Evolutionary conservation across 2,797 vertebrate species (phyloP), one percentile per base, ranked within the genome.

Genomic region (Sandelia bainsii): DNA sequence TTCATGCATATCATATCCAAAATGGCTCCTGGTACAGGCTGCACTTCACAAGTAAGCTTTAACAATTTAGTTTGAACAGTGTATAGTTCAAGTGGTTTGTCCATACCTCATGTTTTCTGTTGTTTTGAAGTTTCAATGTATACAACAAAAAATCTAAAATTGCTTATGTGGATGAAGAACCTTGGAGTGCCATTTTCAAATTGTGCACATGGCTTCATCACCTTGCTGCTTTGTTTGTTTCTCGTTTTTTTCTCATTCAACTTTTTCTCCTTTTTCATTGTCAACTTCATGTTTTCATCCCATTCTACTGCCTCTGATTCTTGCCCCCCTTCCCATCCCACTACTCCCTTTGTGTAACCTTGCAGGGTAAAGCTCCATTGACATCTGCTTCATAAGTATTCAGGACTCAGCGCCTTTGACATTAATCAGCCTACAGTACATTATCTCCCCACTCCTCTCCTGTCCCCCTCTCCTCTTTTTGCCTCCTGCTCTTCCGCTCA

Each of bases 381-480:
- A 92, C 92, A 91, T 90, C 86, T 91, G 88, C 90, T 92, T 92
- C 91, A 92, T 92, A 92, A 90, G 92, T 92, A 93, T 93, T 93
- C 92, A 92, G 89, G 86, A 88, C 87, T 90, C 86, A 87, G 86
- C 73, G 89, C 88, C 89, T 91, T 91, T 91, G 86, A 92, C 91
- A 91, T 92, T 92, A 89, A 93, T 93, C 91, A 93, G 90, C 87
- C 88, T 89, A 87, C 85, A 87, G 89, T 91, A 91, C 89, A 94
- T 93, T 91, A 93, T 93, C 92, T 90, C 67, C 72, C 68, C 85
- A 71, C 83, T 72, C 76, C 80, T 88, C 87, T 84, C 74, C 22
- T 65, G 64, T 50, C 34, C 58, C 62, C 61, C 51, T 52, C 69
- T 61, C 64, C 57, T 59, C 46, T 62, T 70, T 85, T 82, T 84